A percentile compares a stretch with the other conserved stretches of the same genome.
phyloP scores from a whole-genome alignment of 2,113 vertebrate genomes.

The Ophiodon elongatus region DNA sequence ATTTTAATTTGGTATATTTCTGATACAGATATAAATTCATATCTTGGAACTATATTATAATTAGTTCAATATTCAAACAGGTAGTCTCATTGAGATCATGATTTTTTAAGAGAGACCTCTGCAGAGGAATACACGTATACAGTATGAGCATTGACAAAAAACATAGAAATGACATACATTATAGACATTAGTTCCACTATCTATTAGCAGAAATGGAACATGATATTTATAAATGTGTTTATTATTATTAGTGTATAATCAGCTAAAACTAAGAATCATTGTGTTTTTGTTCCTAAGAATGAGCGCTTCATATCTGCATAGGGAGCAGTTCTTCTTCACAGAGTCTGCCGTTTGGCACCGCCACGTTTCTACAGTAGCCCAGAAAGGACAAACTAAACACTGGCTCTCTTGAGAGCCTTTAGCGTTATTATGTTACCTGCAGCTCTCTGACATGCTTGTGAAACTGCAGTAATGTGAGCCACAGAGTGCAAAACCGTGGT shows the following conservation, averaged over 20 bases:
- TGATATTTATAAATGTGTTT: no score
- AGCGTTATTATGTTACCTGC: background rate
- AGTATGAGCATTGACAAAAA: no score
- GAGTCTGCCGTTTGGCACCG: background rate
- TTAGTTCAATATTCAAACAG: no score
- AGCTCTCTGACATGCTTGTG: background rate
- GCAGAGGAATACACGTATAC: no score
- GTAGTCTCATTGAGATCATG: no score
- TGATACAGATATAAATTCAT: background rate
- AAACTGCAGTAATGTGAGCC: background rate
- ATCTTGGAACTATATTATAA: background rate
- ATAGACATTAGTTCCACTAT: background rate
- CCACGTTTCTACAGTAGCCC: background rate
- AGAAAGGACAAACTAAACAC: background rate
- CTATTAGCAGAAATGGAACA: background rate
- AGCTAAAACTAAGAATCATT: background rate
- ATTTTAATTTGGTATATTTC: background rate
- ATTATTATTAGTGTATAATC: no score
- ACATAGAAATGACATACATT: no score
- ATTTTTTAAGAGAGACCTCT: no score
- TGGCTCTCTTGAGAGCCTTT: background rate
- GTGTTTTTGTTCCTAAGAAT: background rate
- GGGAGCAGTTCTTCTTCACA: background rate
- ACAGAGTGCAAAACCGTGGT: no score
- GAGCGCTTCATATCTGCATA: background rate